Evolutionary conservation across 2,888 invertebrate genomes (phyloP).

Genomic region (Mesoligia furuncula): DNA sequence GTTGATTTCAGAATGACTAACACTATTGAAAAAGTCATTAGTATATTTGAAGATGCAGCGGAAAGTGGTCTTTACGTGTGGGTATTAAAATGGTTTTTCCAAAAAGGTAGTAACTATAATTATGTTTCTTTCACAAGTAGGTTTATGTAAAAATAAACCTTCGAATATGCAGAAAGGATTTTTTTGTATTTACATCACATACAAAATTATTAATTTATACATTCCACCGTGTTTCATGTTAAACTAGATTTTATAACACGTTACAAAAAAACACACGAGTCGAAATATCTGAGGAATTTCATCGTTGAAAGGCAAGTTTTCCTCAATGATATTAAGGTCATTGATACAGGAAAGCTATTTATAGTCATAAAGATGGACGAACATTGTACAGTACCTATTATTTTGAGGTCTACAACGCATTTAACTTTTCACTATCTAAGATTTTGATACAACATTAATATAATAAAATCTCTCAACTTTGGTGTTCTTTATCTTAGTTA

Average conservation of each 20-base stretch:
- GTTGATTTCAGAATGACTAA: not conserved
- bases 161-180: too few species aligned
- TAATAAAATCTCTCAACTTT: slow-evolving; percentile 56
- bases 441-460: slow-evolving; percentile 60
- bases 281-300: not conserved
- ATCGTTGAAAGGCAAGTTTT: not conserved
- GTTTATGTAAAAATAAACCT: too few species aligned
- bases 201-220: too few species aligned
- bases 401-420: slow-evolving; percentile 43
- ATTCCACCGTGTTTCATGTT: not conserved
- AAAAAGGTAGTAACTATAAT: not conserved
- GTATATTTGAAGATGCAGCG: not conserved
- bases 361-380: slow-evolving; percentile 6
- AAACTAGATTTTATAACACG: not conserved
- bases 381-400: not conserved
- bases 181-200: too few species aligned
- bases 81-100: not conserved
- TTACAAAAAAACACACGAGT: not conserved
- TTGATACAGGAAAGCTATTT: not conserved
- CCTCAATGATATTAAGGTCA: not conserved
- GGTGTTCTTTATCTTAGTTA: slow-evolving; percentile 55
- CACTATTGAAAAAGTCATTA: not conserved
- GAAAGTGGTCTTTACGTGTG: not conserved
- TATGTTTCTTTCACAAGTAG: too few species aligned
- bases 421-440: slow-evolving; percentile 47